Evolutionary conservation across 2,113 vertebrate species (phyloP).

Genomic region (Oncorhynchus clarkii): DNA sequence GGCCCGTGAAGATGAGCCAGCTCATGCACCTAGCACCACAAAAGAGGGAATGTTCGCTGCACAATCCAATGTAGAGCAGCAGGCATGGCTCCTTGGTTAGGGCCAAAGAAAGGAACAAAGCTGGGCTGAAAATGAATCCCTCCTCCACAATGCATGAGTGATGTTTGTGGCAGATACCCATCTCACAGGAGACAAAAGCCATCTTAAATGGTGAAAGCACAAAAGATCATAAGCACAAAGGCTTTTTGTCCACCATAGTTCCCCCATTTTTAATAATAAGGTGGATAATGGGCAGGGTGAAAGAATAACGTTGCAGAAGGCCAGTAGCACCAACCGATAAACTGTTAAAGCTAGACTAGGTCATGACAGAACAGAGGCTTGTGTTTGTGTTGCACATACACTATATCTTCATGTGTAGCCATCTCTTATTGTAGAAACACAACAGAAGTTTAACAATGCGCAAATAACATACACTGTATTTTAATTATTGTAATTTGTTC

Average conservation of each 20-base stretch:
- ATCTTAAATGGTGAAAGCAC: constrained; percentile 82
- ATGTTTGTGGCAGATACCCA: constrained; percentile 85
- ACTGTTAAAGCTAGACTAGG: constrained; percentile 44
- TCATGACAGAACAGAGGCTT: constrained; percentile 31
- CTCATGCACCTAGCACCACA: constrained; percentile 88
- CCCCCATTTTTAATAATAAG: constrained; percentile 70
- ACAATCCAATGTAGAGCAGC: constrained; percentile 81
- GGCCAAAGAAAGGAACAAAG: constrained; percentile 95
- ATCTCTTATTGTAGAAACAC: not conserved
- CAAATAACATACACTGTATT: not conserved
- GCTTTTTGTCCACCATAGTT: constrained; percentile 71
- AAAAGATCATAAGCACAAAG: constrained; percentile 81
- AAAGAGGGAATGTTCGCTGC: constrained; percentile 87
- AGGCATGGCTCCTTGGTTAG: constrained; percentile 87
- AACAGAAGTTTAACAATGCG: not conserved
- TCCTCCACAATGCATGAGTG: constrained; percentile 86
- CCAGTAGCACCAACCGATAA: constrained; percentile 40
- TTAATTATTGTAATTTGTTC: not conserved
- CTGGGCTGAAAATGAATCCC: constrained; percentile 87
- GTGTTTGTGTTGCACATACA: constrained; percentile 9
- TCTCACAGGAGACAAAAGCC: constrained; percentile 81
- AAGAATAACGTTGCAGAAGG: constrained; percentile 60
- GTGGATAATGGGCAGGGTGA: constrained; percentile 61
- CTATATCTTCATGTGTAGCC: not conserved
- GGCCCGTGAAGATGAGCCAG: constrained; percentile 86